Evolutionary conservation across 2,797 vertebrate genomes (phyloP).

Genomic region (Spheniscus humboldti): DNA sequence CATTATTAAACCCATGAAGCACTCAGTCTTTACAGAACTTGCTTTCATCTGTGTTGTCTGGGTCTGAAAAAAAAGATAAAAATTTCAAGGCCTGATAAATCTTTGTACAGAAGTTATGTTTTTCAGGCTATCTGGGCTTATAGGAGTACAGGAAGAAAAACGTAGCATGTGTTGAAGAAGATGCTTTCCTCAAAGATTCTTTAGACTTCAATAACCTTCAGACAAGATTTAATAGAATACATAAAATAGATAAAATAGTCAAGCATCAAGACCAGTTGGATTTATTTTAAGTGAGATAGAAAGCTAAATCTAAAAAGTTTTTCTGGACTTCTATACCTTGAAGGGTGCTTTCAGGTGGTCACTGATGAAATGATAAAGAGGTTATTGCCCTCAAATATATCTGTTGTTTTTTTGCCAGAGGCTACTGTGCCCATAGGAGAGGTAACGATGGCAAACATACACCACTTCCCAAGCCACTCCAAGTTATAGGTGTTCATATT

Average conservation of each 20-base stretch:
- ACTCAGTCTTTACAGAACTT: not conserved
- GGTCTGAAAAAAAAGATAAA: not conserved
- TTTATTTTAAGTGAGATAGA: not conserved
- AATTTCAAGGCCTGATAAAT: not conserved
- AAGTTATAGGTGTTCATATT: not conserved
- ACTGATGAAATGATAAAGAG: not conserved
- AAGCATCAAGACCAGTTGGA: not conserved
- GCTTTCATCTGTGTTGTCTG: not conserved
- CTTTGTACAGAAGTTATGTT: not conserved
- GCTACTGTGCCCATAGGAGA: not conserved
- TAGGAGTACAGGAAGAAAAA: not conserved
- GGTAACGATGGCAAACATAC: not conserved
- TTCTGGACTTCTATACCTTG: not conserved
- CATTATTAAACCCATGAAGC: not conserved
- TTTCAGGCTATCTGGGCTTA: not conserved
- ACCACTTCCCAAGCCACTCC: not conserved
- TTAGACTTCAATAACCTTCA: not conserved
- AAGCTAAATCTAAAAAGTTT: not conserved
- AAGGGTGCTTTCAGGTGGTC: not conserved
- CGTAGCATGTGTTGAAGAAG: not conserved
- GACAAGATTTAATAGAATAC: not conserved
- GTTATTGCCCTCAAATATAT: not conserved
- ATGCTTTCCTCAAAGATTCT: not conserved
- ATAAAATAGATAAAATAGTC: not conserved
- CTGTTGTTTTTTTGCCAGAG: not conserved